These are phyloP conservation scores for Sebastes trivittatus DNA, from an alignment of 2,797 vertebrate species.

Conservation along the genomic window DNA sequence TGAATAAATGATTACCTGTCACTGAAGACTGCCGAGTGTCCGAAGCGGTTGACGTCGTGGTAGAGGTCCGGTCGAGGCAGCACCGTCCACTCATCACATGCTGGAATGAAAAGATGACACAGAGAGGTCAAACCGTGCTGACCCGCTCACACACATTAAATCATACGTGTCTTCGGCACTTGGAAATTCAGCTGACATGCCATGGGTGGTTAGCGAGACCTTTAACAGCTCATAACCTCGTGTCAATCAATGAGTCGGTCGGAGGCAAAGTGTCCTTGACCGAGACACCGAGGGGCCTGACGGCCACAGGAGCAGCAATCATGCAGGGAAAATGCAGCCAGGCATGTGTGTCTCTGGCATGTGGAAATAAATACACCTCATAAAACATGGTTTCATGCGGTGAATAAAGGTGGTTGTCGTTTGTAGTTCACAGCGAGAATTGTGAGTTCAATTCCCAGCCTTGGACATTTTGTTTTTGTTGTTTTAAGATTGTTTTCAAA, in stretches of 20 bases:
- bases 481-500: neutral
- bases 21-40: slow-evolving; percentile 89
- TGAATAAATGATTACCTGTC: slow-evolving; percentile 84
- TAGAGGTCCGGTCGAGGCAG: slow-evolving; percentile 89
- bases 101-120: slow-evolving; percentile 67
- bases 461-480: neutral
- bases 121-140: slow-evolving; percentile 9
- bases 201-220: slow-evolving; percentile 3
- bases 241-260: slow-evolving; percentile 18
- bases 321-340: neutral
- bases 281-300: neutral
- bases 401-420: neutral
- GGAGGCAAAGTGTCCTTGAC: slow-evolving; percentile 1
- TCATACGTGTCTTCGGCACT: neutral
- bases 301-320: neutral
- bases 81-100: slow-evolving; percentile 92
- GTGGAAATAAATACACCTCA: neutral
- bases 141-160: neutral
- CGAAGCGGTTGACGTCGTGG: slow-evolving; percentile 94
- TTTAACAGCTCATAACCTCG: slow-evolving; percentile 14
- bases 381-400: neutral
- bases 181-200: neutral
- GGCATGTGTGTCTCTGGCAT: neutral
- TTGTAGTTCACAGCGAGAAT: neutral
- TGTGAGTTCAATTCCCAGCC: neutral